Evolutionary conservation across 2,113 vertebrate species (phyloP).

Genomic region (Atlantisia rogersi): DNA sequence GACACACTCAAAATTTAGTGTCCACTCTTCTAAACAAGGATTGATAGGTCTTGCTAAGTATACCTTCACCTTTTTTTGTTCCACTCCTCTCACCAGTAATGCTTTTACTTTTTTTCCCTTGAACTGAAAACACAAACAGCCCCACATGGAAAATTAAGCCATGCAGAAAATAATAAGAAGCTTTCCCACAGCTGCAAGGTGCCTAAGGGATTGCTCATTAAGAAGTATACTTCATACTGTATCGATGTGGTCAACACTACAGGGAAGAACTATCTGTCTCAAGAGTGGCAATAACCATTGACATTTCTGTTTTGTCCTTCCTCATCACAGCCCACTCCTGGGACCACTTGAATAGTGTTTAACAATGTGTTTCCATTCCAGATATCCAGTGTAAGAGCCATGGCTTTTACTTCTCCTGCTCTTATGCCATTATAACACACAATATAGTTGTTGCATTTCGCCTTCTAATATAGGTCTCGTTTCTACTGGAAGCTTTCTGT

Average conservation of each 20-base stretch:
- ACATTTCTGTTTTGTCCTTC: neutral
- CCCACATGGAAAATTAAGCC: neutral
- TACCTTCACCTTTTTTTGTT: neutral
- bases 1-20: neutral
- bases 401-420: neutral
- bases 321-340: neutral
- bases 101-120: neutral
- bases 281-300: neutral
- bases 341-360: too few relatives aligned
- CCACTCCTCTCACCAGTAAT: neutral
- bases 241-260: neutral
- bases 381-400: neutral
- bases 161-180: neutral
- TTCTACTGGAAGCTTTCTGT: neutral
- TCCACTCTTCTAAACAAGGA: neutral
- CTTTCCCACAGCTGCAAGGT: neutral
- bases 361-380: neutral
- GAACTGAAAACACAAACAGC: neutral
- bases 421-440: neutral
- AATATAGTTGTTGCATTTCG: neutral
- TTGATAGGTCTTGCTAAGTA: neutral
- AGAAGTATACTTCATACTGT: neutral
- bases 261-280: neutral
- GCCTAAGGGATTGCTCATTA: neutral
- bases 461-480: neutral